Evolutionary conservation across 2,888 invertebrate genomes (phyloP), one percentile per base, ranked within the genome.

Genomic region (Pilophorus perplexus): DNA sequence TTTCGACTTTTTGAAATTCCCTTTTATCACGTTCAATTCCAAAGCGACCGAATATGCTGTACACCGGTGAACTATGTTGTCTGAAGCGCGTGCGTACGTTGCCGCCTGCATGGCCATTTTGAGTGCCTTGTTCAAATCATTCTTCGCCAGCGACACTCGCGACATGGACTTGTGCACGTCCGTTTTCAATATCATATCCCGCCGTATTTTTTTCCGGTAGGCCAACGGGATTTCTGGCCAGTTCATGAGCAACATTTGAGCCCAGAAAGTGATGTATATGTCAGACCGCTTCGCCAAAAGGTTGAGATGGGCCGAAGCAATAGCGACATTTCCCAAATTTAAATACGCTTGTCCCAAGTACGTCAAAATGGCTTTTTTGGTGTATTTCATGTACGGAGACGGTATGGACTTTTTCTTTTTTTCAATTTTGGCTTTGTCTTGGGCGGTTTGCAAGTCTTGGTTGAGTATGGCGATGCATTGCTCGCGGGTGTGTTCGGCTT

Each of bases 401-500:
- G 66, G 46, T 8, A 66, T 66, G 16, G 66, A 42, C 23, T 59
- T 66, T 48, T 66, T 66, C 46, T 66, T 57, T 28, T 66, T 66
- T 23, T 66, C 66, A 3, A 52, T 28, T 44, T 57, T 57, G 2
- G 66, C 66, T 46, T 57, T 66, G 23, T 66, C 66, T 22, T 66
- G 66, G 20, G 57, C 66, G 8, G 46, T 42, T 22, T 66, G 42
- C 16, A 57, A 22, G 27, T 66, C 66, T 46, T 57, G 66, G 16
- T 55, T 66, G 23, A 66, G 14, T 20, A 66, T 66, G 4, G 48
- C 33, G 12, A 66, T 25, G 18, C 66, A 66, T 14, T 64, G 64
- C 28, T 66, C 66, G 5, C 52, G 33, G 3, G 57, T 52, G 6
- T 66, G 33, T 27, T 66, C 66, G 5, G 66, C 66, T 16, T 66